Evolutionary conservation across 2,113 vertebrate genomes (phyloP).

Genomic region (Casuarius casuarius): DNA sequence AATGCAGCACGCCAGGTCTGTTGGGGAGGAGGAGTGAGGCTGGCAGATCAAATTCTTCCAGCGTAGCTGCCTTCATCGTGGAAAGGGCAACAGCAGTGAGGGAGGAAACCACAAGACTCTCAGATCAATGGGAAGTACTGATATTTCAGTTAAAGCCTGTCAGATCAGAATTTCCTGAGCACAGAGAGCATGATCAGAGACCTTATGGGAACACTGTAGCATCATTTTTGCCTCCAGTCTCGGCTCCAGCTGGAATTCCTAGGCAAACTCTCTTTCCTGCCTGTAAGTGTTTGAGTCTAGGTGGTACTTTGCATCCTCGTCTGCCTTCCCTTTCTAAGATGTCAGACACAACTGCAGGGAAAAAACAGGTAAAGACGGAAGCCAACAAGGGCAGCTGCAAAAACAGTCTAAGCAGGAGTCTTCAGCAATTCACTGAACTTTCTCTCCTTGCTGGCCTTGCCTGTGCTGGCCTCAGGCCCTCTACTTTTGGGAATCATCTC

Average conservation of each 20-base stretch:
- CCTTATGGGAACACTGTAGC: neutral
- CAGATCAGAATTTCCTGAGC: neutral
- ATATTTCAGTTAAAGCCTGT: neutral
- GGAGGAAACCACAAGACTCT: neutral
- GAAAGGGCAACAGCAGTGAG: neutral
- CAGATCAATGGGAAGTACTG: neutral
- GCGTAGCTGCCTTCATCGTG: neutral
- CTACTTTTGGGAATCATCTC: neutral
- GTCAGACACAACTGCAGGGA: neutral
- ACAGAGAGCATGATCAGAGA: neutral
- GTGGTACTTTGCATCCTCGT: accelerated
- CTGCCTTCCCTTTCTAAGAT: neutral
- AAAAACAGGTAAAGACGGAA: neutral
- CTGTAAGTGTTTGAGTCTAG: neutral
- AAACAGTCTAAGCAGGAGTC: neutral
- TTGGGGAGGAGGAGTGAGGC: neutral
- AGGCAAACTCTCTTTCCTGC: neutral
- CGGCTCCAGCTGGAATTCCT: neutral
- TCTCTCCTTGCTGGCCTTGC: neutral
- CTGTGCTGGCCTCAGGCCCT: neutral
- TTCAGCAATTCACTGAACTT: neutral
- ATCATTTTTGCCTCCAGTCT: neutral
- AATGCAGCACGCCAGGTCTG: neutral
- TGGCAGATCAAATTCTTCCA: neutral
- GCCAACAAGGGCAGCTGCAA: neutral